Evolutionary conservation across 2,113 vertebrate genomes (phyloP).

Genomic region (Chauna torquata): DNA sequence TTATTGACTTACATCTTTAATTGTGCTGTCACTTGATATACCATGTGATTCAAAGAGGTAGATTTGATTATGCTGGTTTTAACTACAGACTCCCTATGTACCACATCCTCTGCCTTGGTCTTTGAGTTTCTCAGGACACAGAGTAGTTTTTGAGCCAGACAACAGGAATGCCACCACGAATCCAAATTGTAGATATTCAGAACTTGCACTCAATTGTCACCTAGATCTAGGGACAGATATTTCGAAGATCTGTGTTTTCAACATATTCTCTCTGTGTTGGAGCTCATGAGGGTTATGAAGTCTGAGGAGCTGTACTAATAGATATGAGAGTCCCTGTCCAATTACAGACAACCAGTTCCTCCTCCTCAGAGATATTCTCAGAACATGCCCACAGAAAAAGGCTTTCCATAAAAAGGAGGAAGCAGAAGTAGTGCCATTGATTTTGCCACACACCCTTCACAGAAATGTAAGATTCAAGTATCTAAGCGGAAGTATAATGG

Average conservation of each 20-base stretch:
- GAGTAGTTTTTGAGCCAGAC: background rate
- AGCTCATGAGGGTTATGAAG: background rate
- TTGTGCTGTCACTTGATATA: background rate
- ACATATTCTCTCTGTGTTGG: background rate
- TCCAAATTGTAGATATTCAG: background rate
- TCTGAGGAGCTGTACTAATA: background rate
- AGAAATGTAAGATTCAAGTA: background rate
- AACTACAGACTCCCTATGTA: background rate
- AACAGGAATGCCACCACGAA: background rate
- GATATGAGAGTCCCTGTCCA: background rate
- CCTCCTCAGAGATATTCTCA: background rate
- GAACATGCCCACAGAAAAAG: background rate
- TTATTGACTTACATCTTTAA: background rate
- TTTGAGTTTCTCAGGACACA: background rate
- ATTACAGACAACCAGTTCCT: background rate
- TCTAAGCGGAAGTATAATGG: background rate
- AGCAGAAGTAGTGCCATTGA: background rate
- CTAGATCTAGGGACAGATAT: background rate
- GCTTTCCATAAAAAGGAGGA: background rate
- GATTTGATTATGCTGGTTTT: background rate
- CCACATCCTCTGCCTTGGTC: background rate
- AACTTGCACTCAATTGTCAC: accelerated
- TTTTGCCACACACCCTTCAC: background rate
- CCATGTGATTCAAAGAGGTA: background rate
- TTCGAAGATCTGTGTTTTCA: background rate